These are phyloP conservation scores for Phasianus colchicus DNA, from an alignment of 2,113 vertebrate genomes.

Conservation along the genomic window DNA sequence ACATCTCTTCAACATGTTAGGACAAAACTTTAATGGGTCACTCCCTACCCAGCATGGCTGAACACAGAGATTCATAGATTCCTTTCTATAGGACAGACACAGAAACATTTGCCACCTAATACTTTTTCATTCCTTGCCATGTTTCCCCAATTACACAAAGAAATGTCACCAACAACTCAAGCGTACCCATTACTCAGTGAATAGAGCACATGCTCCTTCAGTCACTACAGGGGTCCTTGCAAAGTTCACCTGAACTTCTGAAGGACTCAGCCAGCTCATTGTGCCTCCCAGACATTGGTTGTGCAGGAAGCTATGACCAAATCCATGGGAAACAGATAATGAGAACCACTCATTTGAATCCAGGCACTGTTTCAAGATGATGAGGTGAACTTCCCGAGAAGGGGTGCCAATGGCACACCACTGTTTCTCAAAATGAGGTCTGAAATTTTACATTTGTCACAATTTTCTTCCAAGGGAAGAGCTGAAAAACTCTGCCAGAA, in stretches of 20 bases:
- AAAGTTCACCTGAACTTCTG: not conserved
- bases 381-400: not conserved
- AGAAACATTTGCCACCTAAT: not conserved
- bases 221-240: not conserved
- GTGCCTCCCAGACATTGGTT: not conserved
- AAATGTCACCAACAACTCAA: not conserved
- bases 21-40: not conserved
- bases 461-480: conserved; percentile 50
- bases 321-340: not conserved
- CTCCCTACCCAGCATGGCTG: not conserved
- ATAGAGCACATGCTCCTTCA: not conserved
- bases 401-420: not conserved
- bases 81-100: not conserved
- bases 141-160: not conserved
- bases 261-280: not conserved
- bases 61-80: not conserved
- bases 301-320: not conserved
- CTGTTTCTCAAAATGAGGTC: conserved; percentile 25
- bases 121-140: not conserved
- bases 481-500: conserved; percentile 4
- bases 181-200: not conserved
- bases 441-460: conserved; percentile 5
- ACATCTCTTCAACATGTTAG: not conserved
- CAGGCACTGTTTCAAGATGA: not conserved
- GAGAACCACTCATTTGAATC: not conserved